Evolutionary conservation across 2,113 vertebrate genomes (phyloP).

Genomic region (Condylura cristata): DNA sequence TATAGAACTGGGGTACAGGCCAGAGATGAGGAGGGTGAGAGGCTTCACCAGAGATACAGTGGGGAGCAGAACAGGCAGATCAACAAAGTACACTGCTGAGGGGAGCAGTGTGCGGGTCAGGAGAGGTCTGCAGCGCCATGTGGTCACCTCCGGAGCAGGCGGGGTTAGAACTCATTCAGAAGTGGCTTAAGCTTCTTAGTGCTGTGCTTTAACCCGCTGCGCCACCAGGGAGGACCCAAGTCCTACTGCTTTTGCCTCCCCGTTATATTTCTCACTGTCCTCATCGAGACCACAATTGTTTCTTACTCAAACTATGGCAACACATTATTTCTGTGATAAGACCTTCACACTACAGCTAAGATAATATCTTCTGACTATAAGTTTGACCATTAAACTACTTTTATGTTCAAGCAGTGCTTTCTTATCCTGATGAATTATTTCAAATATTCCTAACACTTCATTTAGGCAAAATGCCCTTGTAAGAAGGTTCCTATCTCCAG

Average conservation of each 20-base stretch:
- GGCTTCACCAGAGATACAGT: no score
- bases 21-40: no score
- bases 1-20: no score
- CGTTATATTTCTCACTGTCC: neutral
- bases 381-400: neutral
- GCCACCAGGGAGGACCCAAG: no score
- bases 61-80: no score
- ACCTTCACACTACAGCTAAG: neutral
- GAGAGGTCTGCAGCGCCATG: no score
- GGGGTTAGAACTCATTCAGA: no score
- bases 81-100: no score
- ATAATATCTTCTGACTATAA: neutral
- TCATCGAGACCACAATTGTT: neutral
- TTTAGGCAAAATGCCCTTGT: neutral
- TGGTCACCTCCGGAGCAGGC: no score
- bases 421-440: neutral
- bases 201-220: no score
- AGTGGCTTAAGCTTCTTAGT: no score
- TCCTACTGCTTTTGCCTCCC: neutral
- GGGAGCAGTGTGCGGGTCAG: no score
- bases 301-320: neutral
- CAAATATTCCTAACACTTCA: conserved; percentile 21
- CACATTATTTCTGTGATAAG: neutral
- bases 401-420: conserved; percentile 15
- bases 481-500: neutral